phyloP scores from a whole-genome alignment of 2,113 vertebrate species.

The Podilymbus podiceps region DNA sequence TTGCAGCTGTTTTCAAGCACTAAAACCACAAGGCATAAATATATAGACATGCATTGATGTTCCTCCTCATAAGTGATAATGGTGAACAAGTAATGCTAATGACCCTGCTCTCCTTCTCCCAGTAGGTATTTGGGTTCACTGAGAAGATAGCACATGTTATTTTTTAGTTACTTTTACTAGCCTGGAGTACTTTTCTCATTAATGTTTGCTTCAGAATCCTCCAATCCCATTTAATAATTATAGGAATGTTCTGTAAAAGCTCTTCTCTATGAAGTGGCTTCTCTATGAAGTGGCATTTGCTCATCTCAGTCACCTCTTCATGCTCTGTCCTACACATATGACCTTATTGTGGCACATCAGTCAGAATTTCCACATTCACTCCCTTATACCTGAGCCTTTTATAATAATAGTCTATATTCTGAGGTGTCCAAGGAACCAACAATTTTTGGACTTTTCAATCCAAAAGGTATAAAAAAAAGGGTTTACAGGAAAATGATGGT shows the following conservation, averaged over 20 bases:
- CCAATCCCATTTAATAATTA: background rate
- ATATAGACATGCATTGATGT: background rate
- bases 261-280: background rate
- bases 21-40: conserved; percentile 52
- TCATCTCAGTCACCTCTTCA: background rate
- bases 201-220: background rate
- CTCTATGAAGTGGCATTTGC: background rate
- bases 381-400: background rate
- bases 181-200: background rate
- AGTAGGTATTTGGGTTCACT: background rate
- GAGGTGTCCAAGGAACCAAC: background rate
- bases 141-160: background rate
- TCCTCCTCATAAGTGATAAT: background rate
- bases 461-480: background rate
- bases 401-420: background rate
- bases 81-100: conserved; percentile 40
- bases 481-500: background rate
- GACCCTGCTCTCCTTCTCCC: background rate
- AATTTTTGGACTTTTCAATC: background rate
- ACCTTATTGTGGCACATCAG: background rate
- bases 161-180: background rate
- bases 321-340: background rate
- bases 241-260: background rate
- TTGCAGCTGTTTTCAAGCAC: conserved; percentile 47
- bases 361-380: background rate